Evolutionary conservation across 2,113 vertebrate species (phyloP), one percentile per base, ranked within the genome.

Genomic region (Gracilinanus agilis): DNA sequence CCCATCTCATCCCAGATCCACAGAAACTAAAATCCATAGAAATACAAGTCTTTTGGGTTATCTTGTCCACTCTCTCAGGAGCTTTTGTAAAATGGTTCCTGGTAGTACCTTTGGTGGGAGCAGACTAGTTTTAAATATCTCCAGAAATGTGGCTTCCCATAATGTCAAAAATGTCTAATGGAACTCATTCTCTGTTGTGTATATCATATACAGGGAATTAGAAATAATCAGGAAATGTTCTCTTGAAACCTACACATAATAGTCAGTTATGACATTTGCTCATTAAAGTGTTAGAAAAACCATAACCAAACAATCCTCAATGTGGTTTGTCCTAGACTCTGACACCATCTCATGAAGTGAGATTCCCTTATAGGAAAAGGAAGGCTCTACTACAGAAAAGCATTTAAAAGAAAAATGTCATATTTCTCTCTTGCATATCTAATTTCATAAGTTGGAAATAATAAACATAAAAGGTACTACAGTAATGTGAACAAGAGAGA

Each of bases 111-210:
- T 95, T 55, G 40, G 49, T 92, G 90, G 95, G 54, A 61, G 29
- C 91, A 94, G 94, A 92, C 96, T 97, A 96, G 92, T 96, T 97
- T 95, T 95, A 97, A 96, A 96, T 90, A 90, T 97, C 88, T 90
- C 88, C 93, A 75, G 95, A 92, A 53, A 95, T 93, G 92, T 89
- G 88, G 55, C 56, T 97, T 95, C 90, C 95, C 94, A 94, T 91
- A 93, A 96, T 93, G 95, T 96, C 83, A 95, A 89, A 97, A 97
- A 97, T 95, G 94, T 96, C 97, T 96, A 92, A 95, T 0, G 90
- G 89, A 96, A 94, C 92, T 13, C 95, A 96, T 91, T 95, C 90
- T 94, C 91, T 95, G 92, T 92, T 93, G 54, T 93, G 53, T 92
- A 56, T 93, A 92, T 97, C 92, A 96, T 90, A 92, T 92, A 94